Percentiles rank a stretch among this genome's conserved stretches.
Conservation (phyloP, 2,888 invertebrate genomes). For the Melangyna quadrimaculata region DNA sequence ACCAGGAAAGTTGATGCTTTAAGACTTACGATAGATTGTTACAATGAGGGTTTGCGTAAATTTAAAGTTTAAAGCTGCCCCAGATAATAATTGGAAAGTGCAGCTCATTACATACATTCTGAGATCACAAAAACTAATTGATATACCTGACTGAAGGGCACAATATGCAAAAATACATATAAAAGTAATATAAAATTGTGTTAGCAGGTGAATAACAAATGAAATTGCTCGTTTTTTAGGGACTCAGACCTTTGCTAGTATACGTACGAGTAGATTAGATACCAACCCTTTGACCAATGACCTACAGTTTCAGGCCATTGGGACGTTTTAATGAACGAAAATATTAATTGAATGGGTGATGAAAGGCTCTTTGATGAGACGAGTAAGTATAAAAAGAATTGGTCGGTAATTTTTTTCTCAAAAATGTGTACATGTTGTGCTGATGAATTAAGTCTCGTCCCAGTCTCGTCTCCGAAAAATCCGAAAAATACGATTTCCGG, state of each 20-base stretch:
- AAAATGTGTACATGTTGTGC: not conserved
- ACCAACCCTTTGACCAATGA: not conserved
- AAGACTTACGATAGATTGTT: conserved; percentile 14
- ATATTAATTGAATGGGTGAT: not conserved
- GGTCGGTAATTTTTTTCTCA: not conserved
- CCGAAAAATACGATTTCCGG: no score
- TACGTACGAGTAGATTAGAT: not conserved
- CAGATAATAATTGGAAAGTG: not conserved
- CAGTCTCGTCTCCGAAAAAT: no score
- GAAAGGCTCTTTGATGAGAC: not conserved
- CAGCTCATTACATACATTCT: not conserved
- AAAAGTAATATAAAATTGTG: not conserved
- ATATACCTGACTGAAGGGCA: not conserved
- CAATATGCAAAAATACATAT: not conserved
- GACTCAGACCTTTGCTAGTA: not conserved
- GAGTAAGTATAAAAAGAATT: not conserved
- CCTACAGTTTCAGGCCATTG: not conserved
- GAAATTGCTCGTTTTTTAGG: not conserved
- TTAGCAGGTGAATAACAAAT: not conserved
- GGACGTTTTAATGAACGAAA: not conserved
- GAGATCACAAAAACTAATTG: conserved; percentile 25
- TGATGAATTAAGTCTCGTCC: no score
- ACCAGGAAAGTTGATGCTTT: not conserved
- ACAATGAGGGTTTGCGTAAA: not conserved
- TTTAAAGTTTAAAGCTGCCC: not conserved